A percentile compares a stretch with the other conserved stretches of the same genome.
Conservation (phyloP, 2,113 vertebrate genomes). For the Microtus richardsoni region DNA sequence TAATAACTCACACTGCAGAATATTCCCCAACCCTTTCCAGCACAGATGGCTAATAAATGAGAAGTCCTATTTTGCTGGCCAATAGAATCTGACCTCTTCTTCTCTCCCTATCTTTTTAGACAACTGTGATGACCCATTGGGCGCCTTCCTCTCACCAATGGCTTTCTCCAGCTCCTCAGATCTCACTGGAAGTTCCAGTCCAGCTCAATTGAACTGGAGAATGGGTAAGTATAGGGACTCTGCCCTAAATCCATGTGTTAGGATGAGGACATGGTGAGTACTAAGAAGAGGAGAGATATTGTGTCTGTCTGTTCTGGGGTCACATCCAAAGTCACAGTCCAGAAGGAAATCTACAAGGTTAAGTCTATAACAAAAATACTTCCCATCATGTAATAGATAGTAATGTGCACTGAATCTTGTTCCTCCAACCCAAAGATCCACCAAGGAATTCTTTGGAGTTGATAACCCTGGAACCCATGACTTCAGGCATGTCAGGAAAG, state of each 20-base stretch:
- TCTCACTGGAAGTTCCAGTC: conserved; percentile 87
- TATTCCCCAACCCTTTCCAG: background rate
- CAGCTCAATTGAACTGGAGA: conserved; percentile 93
- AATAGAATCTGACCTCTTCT: background rate
- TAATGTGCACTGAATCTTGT: background rate
- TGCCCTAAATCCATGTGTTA: background rate
- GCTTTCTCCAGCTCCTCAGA: conserved; percentile 96
- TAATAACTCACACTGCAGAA: background rate
- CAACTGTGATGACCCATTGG: conserved; percentile 92
- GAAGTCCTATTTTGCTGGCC: background rate
- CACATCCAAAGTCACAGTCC: background rate
- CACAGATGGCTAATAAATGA: background rate
- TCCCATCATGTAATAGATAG: background rate
- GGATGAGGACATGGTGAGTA: background rate
- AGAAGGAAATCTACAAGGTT: background rate
- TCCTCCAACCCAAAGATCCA: background rate
- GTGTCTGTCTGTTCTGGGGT: background rate
- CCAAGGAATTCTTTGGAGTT: background rate
- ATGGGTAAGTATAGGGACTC: conserved; percentile 89
- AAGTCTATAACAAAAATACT: background rate
- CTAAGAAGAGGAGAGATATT: background rate
- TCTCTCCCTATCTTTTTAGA: conserved; percentile 84
- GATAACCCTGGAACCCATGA: background rate
- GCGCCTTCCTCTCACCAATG: conserved; percentile 88
- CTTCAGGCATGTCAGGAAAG: background rate